Evolutionary conservation across 2,797 vertebrate genomes (phyloP).

Genomic region (Megaceryle alcyon): DNA sequence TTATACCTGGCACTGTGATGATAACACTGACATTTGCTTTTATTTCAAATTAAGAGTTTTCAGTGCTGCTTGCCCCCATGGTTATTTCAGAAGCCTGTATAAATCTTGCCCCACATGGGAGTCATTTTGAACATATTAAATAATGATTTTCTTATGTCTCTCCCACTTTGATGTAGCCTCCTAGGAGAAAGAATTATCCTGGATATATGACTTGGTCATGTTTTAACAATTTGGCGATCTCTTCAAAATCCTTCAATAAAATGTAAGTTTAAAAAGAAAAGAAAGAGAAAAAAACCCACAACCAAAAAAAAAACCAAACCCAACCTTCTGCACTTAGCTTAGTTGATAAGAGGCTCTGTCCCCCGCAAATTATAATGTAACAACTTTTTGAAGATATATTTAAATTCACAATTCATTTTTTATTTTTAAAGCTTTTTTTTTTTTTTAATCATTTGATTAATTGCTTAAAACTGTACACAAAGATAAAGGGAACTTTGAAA

Average conservation of each 20-base stretch:
- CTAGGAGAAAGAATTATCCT: slow-evolving; percentile 1
- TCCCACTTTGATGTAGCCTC: slow-evolving; percentile 31
- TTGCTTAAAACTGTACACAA: slow-evolving; percentile 71
- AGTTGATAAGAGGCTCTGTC: background rate
- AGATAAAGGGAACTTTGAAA: slow-evolving; percentile 78
- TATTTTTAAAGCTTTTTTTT: slow-evolving; percentile 61
- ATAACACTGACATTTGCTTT: background rate
- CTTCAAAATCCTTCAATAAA: slow-evolving; percentile 28
- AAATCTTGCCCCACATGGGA: background rate
- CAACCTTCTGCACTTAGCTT: background rate
- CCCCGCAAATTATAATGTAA: background rate
- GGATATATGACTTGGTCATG: background rate
- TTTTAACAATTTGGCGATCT: slow-evolving; percentile 23
- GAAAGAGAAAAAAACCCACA: too few relatives aligned
- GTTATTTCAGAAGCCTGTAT: background rate
- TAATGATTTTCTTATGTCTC: slow-evolving; percentile 17
- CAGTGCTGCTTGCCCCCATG: background rate
- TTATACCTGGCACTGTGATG: background rate
- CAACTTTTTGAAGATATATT: slow-evolving; percentile 49
- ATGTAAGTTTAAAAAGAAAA: background rate
- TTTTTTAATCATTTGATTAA: slow-evolving; percentile 60
- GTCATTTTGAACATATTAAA: slow-evolving; percentile 30
- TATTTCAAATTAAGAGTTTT: background rate
- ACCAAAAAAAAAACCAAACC: too few relatives aligned
- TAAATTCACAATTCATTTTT: slow-evolving; percentile 47